Percentiles rank a stretch among this genome's conserved stretches.
These are phyloP conservation scores for Sinella curviseta DNA, from an alignment of 1,140 invertebrate species.

Conservation along the genomic window DNA sequence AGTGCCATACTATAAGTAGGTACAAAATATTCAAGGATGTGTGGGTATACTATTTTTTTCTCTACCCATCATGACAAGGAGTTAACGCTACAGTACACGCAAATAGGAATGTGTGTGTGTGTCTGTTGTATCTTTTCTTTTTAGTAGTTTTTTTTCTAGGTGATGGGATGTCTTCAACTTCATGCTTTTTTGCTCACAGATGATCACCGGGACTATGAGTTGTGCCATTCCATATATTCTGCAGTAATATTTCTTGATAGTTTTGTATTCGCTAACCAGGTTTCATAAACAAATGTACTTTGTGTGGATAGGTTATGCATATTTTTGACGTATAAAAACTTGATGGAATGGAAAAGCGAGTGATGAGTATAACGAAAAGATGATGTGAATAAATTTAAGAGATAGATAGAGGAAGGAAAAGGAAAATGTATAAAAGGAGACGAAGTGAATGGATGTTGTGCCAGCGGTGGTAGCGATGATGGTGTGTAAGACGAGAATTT, in stretches of 20 bases:
- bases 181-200: background rate
- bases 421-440: background rate
- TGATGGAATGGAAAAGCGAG: background rate
- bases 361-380: background rate
- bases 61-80: background rate
- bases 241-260: too few species aligned
- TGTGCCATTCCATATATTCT: too few species aligned
- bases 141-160: background rate
- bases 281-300: too few species aligned
- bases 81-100: background rate
- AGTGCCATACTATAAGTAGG: background rate
- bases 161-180: background rate
- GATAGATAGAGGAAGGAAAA: background rate
- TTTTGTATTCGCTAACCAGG: too few species aligned
- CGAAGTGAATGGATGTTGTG: background rate
- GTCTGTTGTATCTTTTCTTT: background rate
- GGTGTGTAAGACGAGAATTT: slow-evolving; percentile 13
- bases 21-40: background rate
- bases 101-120: background rate
- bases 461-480: background rate
- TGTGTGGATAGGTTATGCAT: background rate
- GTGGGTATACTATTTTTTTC: background rate
- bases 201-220: background rate
- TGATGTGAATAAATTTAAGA: slow-evolving; percentile 11
- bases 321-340: background rate